Evolutionary conservation across 2,113 vertebrate genomes (phyloP).

Genomic region (Rhynchomys soricoides): DNA sequence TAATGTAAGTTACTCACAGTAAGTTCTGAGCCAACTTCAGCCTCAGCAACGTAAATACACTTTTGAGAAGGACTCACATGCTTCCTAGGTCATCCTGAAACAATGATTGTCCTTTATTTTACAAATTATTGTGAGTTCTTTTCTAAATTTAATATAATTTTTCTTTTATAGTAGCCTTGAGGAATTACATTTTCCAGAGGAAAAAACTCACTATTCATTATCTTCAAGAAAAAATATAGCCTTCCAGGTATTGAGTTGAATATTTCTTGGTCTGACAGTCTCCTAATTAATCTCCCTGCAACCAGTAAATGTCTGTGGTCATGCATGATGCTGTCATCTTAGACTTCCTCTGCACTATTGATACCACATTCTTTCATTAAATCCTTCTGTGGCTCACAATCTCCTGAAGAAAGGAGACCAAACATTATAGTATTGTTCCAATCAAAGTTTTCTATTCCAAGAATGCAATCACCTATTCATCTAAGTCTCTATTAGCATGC

Average conservation of each 20-base stretch:
- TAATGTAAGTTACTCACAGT: conserved; percentile 27
- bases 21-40: conserved; percentile 19
- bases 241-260: not conserved
- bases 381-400: not conserved
- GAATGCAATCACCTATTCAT: not conserved
- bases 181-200: conserved; percentile 12
- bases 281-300: conserved; percentile 29
- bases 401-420: not conserved
- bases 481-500: not conserved
- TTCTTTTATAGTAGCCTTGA: not conserved
- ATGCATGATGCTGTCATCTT: not conserved
- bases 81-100: conserved; percentile 25
- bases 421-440: not conserved
- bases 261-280: conserved; percentile 29
- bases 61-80: not conserved
- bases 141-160: conserved; percentile 45
- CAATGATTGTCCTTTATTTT: conserved; percentile 16
- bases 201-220: conserved; percentile 52
- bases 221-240: conserved; percentile 5
- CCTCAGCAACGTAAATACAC: conserved; percentile 10
- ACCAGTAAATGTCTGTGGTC: not conserved
- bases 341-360: not conserved
- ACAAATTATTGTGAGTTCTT: not conserved
- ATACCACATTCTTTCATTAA: not conserved
- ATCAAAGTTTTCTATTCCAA: not conserved